phyloP scores from a whole-genome alignment of 2,797 vertebrate genomes.

The Urosaurus nigricauda region DNA sequence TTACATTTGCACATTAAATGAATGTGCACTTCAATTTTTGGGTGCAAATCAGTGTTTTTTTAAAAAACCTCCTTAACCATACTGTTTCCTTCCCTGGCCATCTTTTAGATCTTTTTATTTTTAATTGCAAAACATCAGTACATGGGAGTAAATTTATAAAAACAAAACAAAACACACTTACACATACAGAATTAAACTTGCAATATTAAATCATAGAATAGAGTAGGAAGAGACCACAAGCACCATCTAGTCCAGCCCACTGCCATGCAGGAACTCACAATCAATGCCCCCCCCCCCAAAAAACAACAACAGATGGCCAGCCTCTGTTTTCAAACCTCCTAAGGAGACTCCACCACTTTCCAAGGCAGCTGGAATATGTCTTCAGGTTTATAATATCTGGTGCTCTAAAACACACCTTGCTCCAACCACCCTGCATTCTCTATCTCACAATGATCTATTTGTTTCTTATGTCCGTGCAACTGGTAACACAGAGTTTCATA shows the following conservation, averaged over 20 bases:
- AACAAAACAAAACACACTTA: slow-evolving; percentile 36
- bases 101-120: slow-evolving; percentile 63
- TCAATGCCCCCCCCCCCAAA: too few relatives aligned
- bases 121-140: slow-evolving; percentile 61
- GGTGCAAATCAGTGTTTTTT: slow-evolving; percentile 73
- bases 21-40: slow-evolving; percentile 80
- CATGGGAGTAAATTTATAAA: slow-evolving; percentile 61
- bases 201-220: background rate
- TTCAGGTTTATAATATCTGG: slow-evolving; percentile 2
- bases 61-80: slow-evolving; percentile 77
- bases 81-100: slow-evolving; percentile 73
- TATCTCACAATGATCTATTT: background rate
- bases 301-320: too few relatives aligned
- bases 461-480: slow-evolving; percentile 2
- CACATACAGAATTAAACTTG: slow-evolving; percentile 42
- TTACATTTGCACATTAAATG: slow-evolving; percentile 86
- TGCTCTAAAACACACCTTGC: background rate
- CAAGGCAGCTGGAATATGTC: slow-evolving; percentile 16
- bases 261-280: too few relatives aligned
- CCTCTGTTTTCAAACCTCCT: too few relatives aligned
- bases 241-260: too few relatives aligned
- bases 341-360: too few relatives aligned
- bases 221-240: too few relatives aligned
- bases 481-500: slow-evolving; percentile 40
- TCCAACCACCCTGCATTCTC: background rate